Percentiles rank a stretch among this genome's conserved stretches.
Evolutionary conservation across 2,113 vertebrate genomes (phyloP).

Genomic region (Tyrannus savana): DNA sequence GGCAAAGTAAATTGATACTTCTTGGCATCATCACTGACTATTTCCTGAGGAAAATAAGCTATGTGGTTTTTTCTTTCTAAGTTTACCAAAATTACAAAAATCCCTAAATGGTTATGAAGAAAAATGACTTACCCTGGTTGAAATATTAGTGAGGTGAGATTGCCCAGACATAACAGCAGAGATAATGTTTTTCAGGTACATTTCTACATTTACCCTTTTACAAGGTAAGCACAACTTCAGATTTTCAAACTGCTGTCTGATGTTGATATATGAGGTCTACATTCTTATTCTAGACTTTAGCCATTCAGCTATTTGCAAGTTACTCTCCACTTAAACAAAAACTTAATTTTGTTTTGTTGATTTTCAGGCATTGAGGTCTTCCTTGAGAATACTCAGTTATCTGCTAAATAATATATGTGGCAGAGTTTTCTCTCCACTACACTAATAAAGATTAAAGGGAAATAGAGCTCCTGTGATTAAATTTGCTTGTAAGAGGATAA

Average conservation of each 20-base stretch:
- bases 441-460: conserved; percentile 1
- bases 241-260: not conserved
- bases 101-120: not conserved
- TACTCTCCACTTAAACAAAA: not conserved
- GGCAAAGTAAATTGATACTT: not conserved
- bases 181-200: not conserved
- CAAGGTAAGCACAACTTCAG: not conserved
- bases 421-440: not conserved
- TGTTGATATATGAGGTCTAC: not conserved
- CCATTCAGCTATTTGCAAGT: not conserved
- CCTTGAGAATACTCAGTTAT: not conserved
- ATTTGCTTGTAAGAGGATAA: conserved; percentile 49
- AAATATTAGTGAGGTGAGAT: not conserved
- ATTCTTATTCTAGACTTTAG: not conserved
- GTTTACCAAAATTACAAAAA: not conserved
- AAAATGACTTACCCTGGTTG: not conserved
- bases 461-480: conserved; percentile 36
- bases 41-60: not conserved
- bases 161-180: not conserved
- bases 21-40: not conserved
- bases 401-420: not conserved
- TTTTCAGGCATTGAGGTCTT: not conserved
- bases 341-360: not conserved
- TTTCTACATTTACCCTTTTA: not conserved
- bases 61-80: not conserved